Evolutionary conservation across 2,113 vertebrate genomes (phyloP), one percentile per base, ranked within the genome.

Genomic region (Riparia riparia): DNA sequence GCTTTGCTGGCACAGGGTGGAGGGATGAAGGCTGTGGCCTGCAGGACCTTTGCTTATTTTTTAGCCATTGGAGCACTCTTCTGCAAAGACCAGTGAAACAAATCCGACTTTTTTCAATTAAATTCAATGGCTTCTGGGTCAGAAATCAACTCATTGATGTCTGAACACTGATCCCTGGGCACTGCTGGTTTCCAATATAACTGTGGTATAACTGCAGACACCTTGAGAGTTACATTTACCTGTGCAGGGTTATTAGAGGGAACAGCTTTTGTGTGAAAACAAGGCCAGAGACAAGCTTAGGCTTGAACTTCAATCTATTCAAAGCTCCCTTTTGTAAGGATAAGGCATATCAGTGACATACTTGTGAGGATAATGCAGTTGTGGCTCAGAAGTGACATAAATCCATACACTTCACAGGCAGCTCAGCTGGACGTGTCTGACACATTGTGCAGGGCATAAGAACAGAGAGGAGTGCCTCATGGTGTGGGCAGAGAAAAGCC

Each of bases 181-280:
- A 28, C 89, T 3, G 71, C 83, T 92, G 72, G 51, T 71, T 92
- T 83, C 83, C 68, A 24, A 2, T 37, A 6, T 63, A 70, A 39
- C 66, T 70, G 0, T 61, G 63, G 31, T 37, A 2, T n/a, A 84
- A 47, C 86, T 81, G 73, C 61, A 91, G 77, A 72, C 81, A 24
- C 41, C 65, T 88, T 72, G 44, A 66, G 41, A 73, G 80, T 70
- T 57, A n/a, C 72, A 34, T 93, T 82, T 57, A 57, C 61, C 86
- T 76, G 12, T 29, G 31, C 45, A 39, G 56, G 69, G n/a, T 79
- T 68, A 29, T 87, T 82, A 82, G 58, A 76, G 29, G 53, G 83
- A 82, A 26, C 61, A 79, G 73, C 65, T 94, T 95, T 93, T 94
- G 70, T 85, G n/a, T 79, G 86, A 71, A 76, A 95, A 84, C 44